phyloP scores from a whole-genome alignment of 2,888 invertebrate genomes.

The Standfussiana lucernea region DNA sequence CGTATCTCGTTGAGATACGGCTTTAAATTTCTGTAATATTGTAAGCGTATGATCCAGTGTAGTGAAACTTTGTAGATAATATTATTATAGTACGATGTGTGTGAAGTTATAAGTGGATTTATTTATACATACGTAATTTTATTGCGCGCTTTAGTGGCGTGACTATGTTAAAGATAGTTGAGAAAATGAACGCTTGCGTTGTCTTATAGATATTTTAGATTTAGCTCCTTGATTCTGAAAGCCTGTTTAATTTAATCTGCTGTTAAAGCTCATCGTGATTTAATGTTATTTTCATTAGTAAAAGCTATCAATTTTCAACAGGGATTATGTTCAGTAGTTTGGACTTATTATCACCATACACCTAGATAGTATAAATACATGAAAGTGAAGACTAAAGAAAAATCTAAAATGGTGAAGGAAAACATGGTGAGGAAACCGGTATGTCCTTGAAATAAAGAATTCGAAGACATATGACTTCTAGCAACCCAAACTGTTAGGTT shows the following conservation, averaged over 20 bases:
- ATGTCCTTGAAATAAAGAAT: background rate
- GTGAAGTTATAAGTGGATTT: constrained; percentile 47
- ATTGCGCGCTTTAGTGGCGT: constrained; percentile 36
- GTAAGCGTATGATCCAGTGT: constrained; percentile 34
- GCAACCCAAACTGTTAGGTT: background rate
- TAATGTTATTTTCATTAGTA: background rate
- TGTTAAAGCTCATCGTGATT: background rate
- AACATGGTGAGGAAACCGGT: background rate
- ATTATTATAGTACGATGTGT: constrained; percentile 44
- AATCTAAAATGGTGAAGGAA: background rate
- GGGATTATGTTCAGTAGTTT: background rate
- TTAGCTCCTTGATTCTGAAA: background rate
- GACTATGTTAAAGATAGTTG: constrained; percentile 9
- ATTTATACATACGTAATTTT: constrained; percentile 44
- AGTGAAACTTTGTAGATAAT: constrained; percentile 43
- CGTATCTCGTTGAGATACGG: constrained; percentile 27
- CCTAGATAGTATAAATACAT: background rate
- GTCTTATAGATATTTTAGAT: background rate
- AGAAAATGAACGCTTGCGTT: constrained; percentile 1
- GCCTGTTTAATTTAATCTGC: background rate
- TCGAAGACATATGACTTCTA: background rate
- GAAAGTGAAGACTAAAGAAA: background rate
- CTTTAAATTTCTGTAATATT: constrained; percentile 14
- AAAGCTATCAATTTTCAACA: background rate
- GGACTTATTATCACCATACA: background rate